Evolutionary conservation across 1,140 invertebrate genomes (phyloP).

Genomic region (Muscidifurax raptorellus): DNA sequence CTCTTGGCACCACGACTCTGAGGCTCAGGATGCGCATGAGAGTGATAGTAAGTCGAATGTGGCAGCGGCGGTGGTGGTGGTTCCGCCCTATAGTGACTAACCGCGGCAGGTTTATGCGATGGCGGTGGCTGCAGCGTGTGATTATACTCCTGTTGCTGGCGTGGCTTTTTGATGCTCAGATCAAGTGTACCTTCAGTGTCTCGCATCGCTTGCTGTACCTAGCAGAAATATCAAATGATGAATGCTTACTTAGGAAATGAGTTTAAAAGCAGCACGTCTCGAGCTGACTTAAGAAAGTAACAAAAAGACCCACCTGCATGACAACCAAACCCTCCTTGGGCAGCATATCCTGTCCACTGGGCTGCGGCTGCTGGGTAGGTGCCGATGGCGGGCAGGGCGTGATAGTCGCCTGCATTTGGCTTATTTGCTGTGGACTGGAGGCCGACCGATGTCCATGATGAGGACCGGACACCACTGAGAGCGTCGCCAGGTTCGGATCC

Average conservation of each 20-base stretch:
- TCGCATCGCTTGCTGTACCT: slow-evolving; percentile 69
- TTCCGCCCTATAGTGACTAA: slow-evolving; percentile 72
- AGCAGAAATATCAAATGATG: slow-evolving; percentile 1
- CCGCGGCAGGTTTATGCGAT: slow-evolving; percentile 73
- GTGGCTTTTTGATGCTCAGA: slow-evolving; percentile 87
- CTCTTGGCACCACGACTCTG: slow-evolving; percentile 70
- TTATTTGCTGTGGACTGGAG: slow-evolving; percentile 71
- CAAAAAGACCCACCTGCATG: slow-evolving; percentile 73
- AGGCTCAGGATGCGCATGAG: slow-evolving; percentile 67
- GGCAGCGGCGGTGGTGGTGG: slow-evolving; percentile 61
- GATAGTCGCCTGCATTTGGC: slow-evolving; percentile 81
- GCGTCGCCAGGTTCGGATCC: slow-evolving; percentile 78
- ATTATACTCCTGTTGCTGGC: slow-evolving; percentile 77
- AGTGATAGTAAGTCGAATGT: slow-evolving; percentile 67
- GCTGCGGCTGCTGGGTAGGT: slow-evolving; percentile 53
- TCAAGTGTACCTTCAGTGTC: slow-evolving; percentile 81
- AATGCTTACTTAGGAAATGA: neutral
- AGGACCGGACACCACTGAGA: slow-evolving; percentile 79
- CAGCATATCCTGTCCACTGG: slow-evolving; percentile 59
- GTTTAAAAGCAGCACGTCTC: neutral
- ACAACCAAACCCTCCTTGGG: slow-evolving; percentile 80
- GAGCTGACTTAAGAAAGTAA: neutral
- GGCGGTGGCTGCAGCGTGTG: slow-evolving; percentile 73
- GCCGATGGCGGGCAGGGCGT: slow-evolving; percentile 77
- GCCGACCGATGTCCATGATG: slow-evolving; percentile 70